Evolutionary conservation across 1,140 invertebrate species (phyloP), one percentile per base, ranked within the genome.

Genomic region (Diploscapter pachys): DNA sequence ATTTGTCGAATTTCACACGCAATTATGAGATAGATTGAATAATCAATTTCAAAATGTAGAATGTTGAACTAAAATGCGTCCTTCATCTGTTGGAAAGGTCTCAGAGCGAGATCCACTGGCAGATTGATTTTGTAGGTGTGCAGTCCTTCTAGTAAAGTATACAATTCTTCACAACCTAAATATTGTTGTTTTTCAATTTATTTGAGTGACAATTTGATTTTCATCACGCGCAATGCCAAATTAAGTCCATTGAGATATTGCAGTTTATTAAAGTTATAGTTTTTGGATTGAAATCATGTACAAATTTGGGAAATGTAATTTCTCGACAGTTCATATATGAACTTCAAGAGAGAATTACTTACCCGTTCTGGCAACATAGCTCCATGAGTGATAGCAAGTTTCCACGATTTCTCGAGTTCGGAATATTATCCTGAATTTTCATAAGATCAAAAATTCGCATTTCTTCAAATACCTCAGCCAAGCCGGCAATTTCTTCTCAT

Each of bases 61-160:
- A 52, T 49, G 64, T 11, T 52, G 11, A 4, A 73, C n/a, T 77
- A 92, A 88, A 97, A 98, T 79, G 95, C 94, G 88, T 98, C 94
- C 88, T 93, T 95, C 81, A 98, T 98, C 87, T 96, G 96, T 86
- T 95, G 93, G 85, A 99, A 94, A 81, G 95, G 94, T 83, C 93
- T 90, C 64, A 98, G 91, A 64, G 96, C 95, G 81, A 98, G 88
- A 87, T 98, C 95, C 31, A 96, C 92, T 0, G 95, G 95, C 78
- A 98, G 88, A 86, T 95, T 91, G 87, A 98, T 98, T 83, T 93
- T 92, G 80, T 92, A 91, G 70, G 90, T 89, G 52, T 91, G 92
- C 62, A 99, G 87, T 72, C 90, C 90, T 83, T 98, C 95, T 78
- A 99, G 87, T 70, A 93, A 93, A 76, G 92, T 91, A 81, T 97